These are phyloP conservation scores for Anguilla megastoma DNA, from an alignment of 2,797 vertebrate species.

Conservation along the genomic window DNA sequence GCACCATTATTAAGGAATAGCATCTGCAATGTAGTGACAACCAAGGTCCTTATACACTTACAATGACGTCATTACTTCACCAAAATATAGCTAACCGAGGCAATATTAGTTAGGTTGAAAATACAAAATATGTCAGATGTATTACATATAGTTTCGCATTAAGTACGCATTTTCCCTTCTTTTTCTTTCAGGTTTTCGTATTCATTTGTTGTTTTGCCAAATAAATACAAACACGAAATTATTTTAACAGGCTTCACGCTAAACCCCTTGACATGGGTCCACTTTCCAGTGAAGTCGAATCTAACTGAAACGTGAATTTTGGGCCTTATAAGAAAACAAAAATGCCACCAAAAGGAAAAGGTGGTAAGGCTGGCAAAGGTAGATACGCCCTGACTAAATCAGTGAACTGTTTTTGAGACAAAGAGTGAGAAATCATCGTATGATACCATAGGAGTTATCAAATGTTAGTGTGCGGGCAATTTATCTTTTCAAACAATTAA, in stretches of 20 bases:
- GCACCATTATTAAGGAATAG: background rate
- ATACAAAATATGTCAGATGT: background rate
- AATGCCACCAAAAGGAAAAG: constrained; percentile 79
- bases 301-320: background rate
- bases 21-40: background rate
- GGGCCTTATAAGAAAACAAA: background rate
- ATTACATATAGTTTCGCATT: background rate
- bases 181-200: background rate
- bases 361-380: constrained; percentile 76
- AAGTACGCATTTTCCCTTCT: background rate
- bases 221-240: background rate
- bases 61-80: constrained; percentile 20
- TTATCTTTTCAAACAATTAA: background rate
- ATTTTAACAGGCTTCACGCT: constrained; percentile 14
- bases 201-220: background rate
- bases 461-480: background rate
- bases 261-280: constrained; percentile 23
- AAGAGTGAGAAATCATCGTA: background rate
- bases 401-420: background rate
- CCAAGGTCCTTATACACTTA: constrained; percentile 7
- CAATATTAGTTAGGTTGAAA: background rate
- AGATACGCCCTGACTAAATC: constrained; percentile 26
- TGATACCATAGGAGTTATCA: too few species aligned
- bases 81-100: background rate
- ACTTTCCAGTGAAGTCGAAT: background rate